Percentiles rank a stretch among this genome's conserved stretches.
Evolutionary conservation across 2,113 vertebrate species (phyloP).

Genomic region (Eclectus roratus): DNA sequence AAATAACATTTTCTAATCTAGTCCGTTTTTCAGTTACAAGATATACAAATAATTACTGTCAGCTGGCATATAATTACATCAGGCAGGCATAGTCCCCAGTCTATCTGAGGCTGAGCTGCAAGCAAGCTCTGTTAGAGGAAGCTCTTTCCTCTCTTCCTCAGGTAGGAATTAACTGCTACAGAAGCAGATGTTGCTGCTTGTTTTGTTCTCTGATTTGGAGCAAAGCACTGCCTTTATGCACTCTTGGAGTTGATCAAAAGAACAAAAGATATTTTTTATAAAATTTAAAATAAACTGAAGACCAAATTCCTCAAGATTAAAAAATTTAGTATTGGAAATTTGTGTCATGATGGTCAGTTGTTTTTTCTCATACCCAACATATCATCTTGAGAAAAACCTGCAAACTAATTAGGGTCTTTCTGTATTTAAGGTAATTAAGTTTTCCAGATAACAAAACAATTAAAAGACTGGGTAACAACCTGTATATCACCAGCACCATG

Average conservation of each 20-base stretch:
- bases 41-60: neutral
- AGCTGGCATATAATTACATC: neutral
- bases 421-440: neutral
- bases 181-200: neutral
- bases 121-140: neutral
- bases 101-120: neutral
- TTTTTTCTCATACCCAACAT: neutral
- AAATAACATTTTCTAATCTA: neutral
- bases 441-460: neutral
- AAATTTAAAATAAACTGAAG: neutral
- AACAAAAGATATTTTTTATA: neutral
- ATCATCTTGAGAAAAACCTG: neutral
- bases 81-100: neutral
- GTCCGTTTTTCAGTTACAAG: neutral
- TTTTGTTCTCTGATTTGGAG: constrained; percentile 2
- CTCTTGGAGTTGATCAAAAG: neutral
- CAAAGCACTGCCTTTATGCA: neutral
- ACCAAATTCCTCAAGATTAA: neutral
- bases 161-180: neutral
- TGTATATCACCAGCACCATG: neutral
- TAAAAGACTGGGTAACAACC: neutral
- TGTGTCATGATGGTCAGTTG: neutral
- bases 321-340: neutral
- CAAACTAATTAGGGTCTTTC: neutral
- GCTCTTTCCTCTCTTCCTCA: neutral